These are phyloP conservation scores for Aleiodes leptofemur DNA, from an alignment of 2,888 invertebrate species.

Conservation along the genomic window DNA sequence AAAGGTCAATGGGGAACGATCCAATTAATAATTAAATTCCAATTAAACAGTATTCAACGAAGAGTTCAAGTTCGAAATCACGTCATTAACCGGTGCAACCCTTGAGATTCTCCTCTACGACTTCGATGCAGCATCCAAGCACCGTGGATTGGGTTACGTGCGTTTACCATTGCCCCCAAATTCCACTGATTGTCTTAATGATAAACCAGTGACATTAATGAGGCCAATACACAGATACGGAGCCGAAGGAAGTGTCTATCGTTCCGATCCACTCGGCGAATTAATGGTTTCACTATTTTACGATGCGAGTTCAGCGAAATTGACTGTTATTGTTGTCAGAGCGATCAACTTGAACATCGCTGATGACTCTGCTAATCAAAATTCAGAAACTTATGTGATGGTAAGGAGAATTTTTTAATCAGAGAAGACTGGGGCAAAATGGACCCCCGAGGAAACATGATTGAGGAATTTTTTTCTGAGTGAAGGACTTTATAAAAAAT, in stretches of 20 bases:
- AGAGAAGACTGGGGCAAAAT: no score
- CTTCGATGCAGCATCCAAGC: conserved; percentile 81
- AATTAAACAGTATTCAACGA: conserved; percentile 80
- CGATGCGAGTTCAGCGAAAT: conserved; percentile 78
- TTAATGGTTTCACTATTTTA: conserved; percentile 78
- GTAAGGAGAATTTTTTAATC: conserved; percentile 58
- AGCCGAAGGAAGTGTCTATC: conserved; percentile 76
- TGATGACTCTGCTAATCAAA: conserved; percentile 70
- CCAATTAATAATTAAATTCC: conserved; percentile 34
- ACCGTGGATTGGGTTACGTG: conserved; percentile 81
- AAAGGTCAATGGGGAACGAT: not conserved
- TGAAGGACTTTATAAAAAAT: not conserved
- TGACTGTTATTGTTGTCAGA: conserved; percentile 79
- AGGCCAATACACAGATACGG: conserved; percentile 77
- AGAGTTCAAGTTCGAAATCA: conserved; percentile 82
- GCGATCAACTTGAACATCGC: conserved; percentile 76
- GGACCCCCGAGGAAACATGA: no score
- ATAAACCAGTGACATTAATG: conserved; percentile 77
- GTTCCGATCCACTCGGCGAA: conserved; percentile 77
- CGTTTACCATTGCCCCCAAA: conserved; percentile 78
- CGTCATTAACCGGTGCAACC: conserved; percentile 77
- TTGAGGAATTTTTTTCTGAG: not conserved
- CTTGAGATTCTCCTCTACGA: conserved; percentile 81
- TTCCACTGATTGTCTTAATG: conserved; percentile 76
- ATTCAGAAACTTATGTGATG: conserved; percentile 77